Conservation (phyloP, 2,888 invertebrate species). For the Monopis laevigella region DNA sequence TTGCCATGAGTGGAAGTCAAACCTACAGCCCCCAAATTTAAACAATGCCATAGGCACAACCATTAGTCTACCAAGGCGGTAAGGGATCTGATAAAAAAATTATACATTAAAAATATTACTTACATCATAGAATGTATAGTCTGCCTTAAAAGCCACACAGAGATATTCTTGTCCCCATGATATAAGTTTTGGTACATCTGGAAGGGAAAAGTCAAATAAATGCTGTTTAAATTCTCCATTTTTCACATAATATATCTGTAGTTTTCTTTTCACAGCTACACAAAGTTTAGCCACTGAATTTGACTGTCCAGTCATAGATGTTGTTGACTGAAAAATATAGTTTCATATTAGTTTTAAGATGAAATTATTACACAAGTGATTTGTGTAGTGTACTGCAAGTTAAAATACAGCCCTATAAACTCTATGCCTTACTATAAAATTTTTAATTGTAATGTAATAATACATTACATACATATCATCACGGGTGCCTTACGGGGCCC, state of each 20-base stretch:
- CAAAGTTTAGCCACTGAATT: slow-evolving; percentile 84
- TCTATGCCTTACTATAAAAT: too few relatives aligned
- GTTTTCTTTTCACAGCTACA: slow-evolving; percentile 85
- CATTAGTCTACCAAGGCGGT: too few relatives aligned
- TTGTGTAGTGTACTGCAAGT: too few relatives aligned
- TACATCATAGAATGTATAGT: slow-evolving; percentile 81
- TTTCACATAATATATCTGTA: slow-evolving; percentile 91
- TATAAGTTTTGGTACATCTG: slow-evolving; percentile 82
- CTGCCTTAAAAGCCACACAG: slow-evolving; percentile 87
- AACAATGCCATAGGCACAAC: too few relatives aligned
- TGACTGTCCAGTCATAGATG: slow-evolving; percentile 73
- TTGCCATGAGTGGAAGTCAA: too few relatives aligned
- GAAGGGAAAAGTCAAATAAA: slow-evolving; percentile 77
- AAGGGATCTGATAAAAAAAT: too few relatives aligned
- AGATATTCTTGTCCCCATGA: slow-evolving; percentile 87
- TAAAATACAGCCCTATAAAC: too few relatives aligned
- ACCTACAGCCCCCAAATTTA: too few relatives aligned
- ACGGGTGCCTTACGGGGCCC: too few relatives aligned
- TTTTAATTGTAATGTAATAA: too few relatives aligned
- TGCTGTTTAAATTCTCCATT: slow-evolving; percentile 80
- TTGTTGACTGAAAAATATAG: slow-evolving; percentile 37
- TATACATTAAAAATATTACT: slow-evolving; percentile 25
- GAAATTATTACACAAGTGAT: slow-evolving; percentile 1
- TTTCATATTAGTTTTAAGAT: background rate
- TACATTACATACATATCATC: too few relatives aligned